phyloP scores from a whole-genome alignment of 2,888 invertebrate species.

The Alviniconcha strummeri region DNA sequence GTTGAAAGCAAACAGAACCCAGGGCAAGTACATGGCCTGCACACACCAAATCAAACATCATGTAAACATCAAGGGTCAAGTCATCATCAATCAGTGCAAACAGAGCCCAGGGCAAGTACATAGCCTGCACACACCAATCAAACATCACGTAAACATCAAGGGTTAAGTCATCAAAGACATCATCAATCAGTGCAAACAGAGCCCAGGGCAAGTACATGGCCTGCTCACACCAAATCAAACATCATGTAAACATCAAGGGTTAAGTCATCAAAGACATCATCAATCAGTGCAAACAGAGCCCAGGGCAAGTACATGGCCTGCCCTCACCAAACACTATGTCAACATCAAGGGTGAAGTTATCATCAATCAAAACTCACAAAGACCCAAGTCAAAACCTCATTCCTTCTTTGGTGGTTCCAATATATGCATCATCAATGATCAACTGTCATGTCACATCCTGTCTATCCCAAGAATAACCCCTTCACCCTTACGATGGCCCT shows the following conservation, averaged over 20 bases:
- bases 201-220: constrained; percentile 99
- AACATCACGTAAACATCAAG: too few relatives aligned
- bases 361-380: constrained; percentile 81
- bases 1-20: constrained; percentile 96
- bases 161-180: too few relatives aligned
- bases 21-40: constrained; percentile 93
- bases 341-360: too few relatives aligned
- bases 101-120: constrained; percentile 98
- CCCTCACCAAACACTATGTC: constrained; percentile 5
- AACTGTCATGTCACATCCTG: too few relatives aligned
- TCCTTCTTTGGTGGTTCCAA: too few relatives aligned
- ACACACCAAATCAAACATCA: constrained; percentile 19
- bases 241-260: too few relatives aligned
- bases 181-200: constrained; percentile 81
- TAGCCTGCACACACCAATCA: constrained; percentile 76
- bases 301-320: constrained; percentile 95
- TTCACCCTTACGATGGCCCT: too few relatives aligned
- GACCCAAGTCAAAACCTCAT: constrained; percentile 79
- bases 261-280: too few relatives aligned
- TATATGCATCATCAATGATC: too few relatives aligned
- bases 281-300: constrained; percentile 87
- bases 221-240: constrained; percentile 51
- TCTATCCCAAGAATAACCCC: too few relatives aligned
- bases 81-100: constrained; percentile 78
- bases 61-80: too few relatives aligned